Evolutionary conservation across 2,797 vertebrate genomes (phyloP).

Genomic region (Sebastes taczanowskii): DNA sequence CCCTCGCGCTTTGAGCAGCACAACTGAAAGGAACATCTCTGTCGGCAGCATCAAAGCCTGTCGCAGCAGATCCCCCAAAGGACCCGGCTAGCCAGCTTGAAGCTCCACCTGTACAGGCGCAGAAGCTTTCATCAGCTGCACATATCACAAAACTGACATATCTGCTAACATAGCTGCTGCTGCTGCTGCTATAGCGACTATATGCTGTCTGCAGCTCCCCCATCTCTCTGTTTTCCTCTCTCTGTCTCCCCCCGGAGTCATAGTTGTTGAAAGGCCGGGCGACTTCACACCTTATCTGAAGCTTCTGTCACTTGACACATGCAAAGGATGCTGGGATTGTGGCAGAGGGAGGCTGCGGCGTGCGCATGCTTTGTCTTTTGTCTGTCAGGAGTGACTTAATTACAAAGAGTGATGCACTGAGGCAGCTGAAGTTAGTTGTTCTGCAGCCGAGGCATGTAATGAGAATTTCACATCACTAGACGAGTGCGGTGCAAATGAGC

Average conservation of each 20-base stretch:
- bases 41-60: conserved; percentile 62
- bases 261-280: conserved; percentile 41
- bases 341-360: neutral
- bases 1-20: conserved; percentile 9
- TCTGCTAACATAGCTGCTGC: conserved; percentile 52
- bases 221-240: conserved; percentile 5
- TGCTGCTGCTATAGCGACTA: conserved; percentile 12
- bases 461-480: conserved; percentile 51
- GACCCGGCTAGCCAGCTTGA: conserved; percentile 45
- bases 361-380: conserved; percentile 36
- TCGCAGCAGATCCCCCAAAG: conserved; percentile 57
- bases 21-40: conserved; percentile 55
- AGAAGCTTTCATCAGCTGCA: conserved; percentile 60
- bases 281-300: conserved; percentile 49
- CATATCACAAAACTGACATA: conserved; percentile 50
- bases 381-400: conserved; percentile 53
- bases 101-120: conserved; percentile 60
- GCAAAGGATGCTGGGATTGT: conserved; percentile 48
- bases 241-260: conserved; percentile 24
- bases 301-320: conserved; percentile 45
- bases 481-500: conserved; percentile 29
- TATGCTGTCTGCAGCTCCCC: neutral
- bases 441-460: conserved; percentile 63
- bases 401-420: conserved; percentile 53
- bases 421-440: conserved; percentile 54